Conservation (phyloP, 2,797 vertebrate species). For the Karalla daura region DNA sequence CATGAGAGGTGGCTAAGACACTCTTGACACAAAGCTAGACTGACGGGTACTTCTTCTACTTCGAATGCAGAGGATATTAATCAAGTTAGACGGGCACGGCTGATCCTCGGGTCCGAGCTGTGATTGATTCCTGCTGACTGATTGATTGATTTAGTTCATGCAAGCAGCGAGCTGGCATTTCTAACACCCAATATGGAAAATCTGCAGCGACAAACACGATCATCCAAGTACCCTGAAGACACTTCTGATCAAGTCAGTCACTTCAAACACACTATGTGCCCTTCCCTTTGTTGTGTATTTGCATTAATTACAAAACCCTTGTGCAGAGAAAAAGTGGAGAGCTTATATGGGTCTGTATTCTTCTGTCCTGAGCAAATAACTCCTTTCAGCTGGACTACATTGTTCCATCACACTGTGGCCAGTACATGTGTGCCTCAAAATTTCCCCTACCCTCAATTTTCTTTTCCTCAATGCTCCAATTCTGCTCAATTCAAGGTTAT, state of each 20-base stretch:
- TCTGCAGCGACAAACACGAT: slow-evolving; percentile 31
- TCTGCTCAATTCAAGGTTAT: background rate
- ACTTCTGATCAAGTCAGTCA: slow-evolving; percentile 21
- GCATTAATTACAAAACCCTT: background rate
- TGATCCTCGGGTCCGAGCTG: slow-evolving; percentile 34
- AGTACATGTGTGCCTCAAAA: slow-evolving; percentile 25
- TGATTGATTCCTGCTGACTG: slow-evolving; percentile 57
- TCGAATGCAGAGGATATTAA: slow-evolving; percentile 36
- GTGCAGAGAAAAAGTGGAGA: slow-evolving; percentile 17
- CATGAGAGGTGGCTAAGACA: background rate
- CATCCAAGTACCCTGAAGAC: slow-evolving; percentile 34
- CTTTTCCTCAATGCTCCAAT: slow-evolving; percentile 18
- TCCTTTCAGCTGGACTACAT: slow-evolving; percentile 28
- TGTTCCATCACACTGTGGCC: slow-evolving; percentile 30
- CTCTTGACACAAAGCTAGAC: slow-evolving; percentile 31
- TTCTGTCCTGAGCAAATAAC: slow-evolving; percentile 29
- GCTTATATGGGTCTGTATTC: too few relatives aligned
- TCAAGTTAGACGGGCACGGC: slow-evolving; percentile 24
- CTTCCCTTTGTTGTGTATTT: background rate
- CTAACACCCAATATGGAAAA: slow-evolving; percentile 48
- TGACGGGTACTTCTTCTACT: slow-evolving; percentile 51
- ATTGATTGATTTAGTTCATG: slow-evolving; percentile 66
- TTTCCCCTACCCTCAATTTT: slow-evolving; percentile 28
- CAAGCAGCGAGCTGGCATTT: slow-evolving; percentile 59
- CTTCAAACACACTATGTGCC: background rate